Evolutionary conservation across 2,888 invertebrate genomes (phyloP).

Genomic region (Lithophane ornitopus): DNA sequence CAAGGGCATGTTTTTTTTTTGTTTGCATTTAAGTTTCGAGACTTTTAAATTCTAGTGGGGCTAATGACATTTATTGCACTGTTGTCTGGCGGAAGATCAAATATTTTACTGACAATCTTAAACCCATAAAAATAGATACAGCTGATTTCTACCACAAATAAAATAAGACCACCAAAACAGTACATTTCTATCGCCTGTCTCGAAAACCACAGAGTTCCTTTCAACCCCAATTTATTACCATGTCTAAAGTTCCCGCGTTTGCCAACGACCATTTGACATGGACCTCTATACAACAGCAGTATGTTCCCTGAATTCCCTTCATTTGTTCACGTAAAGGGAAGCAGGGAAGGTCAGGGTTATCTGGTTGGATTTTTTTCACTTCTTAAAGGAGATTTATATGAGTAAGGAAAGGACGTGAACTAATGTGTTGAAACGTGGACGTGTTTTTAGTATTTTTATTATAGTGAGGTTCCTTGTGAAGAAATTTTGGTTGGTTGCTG

Average conservation of each 20-base stretch:
- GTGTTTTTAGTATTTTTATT: constrained; percentile 47
- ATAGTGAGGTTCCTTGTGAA: background rate
- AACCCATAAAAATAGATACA: background rate
- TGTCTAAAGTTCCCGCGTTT: constrained; percentile 41
- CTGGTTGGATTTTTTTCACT: constrained; percentile 59
- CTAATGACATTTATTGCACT: too few relatives aligned
- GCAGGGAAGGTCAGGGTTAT: constrained; percentile 41
- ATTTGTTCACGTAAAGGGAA: background rate
- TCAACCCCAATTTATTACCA: constrained; percentile 52
- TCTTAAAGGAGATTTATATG: constrained; percentile 66
- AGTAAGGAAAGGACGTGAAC: constrained; percentile 65
- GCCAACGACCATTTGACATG: constrained; percentile 33
- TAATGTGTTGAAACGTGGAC: constrained; percentile 67
- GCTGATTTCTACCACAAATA: background rate
- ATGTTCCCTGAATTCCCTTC: background rate
- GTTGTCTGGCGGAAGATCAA: background rate
- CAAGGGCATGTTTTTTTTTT: too few relatives aligned
- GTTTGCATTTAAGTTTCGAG: too few relatives aligned
- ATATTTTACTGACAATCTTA: background rate
- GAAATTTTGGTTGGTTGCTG: constrained; percentile 17
- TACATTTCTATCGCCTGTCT: constrained; percentile 23
- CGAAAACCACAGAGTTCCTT: constrained; percentile 36
- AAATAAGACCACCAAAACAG: background rate
- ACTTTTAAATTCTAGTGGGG: too few relatives aligned
- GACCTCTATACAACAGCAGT: constrained; percentile 32